Evolutionary conservation across 2,113 vertebrate genomes (phyloP), one percentile per base, ranked within the genome.

Genomic region (Oncorhynchus clarkii): DNA sequence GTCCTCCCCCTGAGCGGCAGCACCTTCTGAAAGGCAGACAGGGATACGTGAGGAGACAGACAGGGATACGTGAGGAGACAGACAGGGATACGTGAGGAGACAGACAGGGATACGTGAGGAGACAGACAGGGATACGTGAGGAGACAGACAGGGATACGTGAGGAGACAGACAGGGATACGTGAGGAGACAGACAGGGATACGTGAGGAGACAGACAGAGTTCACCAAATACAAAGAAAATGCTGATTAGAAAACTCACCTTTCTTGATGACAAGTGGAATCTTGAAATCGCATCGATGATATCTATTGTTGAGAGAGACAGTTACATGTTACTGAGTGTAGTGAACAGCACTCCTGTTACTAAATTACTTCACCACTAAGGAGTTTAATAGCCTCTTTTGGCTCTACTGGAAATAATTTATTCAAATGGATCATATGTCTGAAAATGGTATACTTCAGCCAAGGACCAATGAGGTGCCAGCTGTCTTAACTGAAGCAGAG

Each of bases 241-340:
- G 67, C 18, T 34, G 39, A 45, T 45, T 45, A 49, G 16, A 39
- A 14, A 16, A 45, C 4, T 7, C 82, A 98, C 98, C 97, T 95
- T 94, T 94, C 88, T 98, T 99, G 83, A 98, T 93, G 76, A 95
- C 82, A 3, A 99, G 93, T 2, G 98, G 96, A 89, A 99, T 99
- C 92, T 95, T 98, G 91, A 99, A 99, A 91, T 99, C 97, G 93
- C 98, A 99, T 72, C 97, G 96, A 93, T 99, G 97, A 80, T 99
- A 99, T 92, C 98, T 99, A 24, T 2, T 16, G 87, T n/a, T 89
- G 88, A 11, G 39, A 78, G 62, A 90, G 79, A 88, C 69, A 14
- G 51, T 16, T 18, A 54, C 13, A 18, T 18, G 16, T 54, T 18
- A 54, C 12, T 54, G 51, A 54, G 51, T 18, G 51, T 18, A 54